Base-by-base conservation (phyloP, 2,113 vertebrate genomes). In the Chitala chitala region DNA sequence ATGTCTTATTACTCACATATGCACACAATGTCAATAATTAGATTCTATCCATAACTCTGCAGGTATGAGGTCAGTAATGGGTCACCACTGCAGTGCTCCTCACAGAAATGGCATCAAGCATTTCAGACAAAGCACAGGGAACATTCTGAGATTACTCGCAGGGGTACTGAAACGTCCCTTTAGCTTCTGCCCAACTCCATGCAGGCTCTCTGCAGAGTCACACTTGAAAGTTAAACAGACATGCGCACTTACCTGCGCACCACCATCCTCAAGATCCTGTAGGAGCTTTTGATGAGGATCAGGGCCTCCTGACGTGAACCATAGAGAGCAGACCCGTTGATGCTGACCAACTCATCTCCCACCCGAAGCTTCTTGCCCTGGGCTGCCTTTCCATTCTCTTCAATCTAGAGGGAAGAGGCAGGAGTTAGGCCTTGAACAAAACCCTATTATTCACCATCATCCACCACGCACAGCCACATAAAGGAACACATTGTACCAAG, bases 281-380 rank as follows among this genome's bases (percentile, higher is more conserved):
- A 97, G 61, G 97, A 99, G 38, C 97, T 95, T 82, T 99, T 99
- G 86, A 99, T 98, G 83, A 99, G 95, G 84, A 98, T 95, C 76
- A 99, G 93, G n/a, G 97, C 97, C 82, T 98, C 95, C 89, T 99
- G 96, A 12, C 97, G 88, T 64, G 95, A 98, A 82, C 96, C 97
- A 0, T 95, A 97, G n/a, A 98, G 87, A 0, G 92, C 90, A 0
- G 94, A 96, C 20, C 96, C 96, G 0, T 98, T 98, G 79, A 99
- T 98, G 88, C 95, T 98, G 79, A 98, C 93, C 84, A 98, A 89
- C 82, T 98, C 95, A 22, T 99, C 97, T 0, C 95, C 97, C 0
- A 95, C 92, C 72, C 89, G 91, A 86, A 99, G 91, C 90, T 92
- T 94, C 81, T 87, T 87, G 61, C 94, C 94, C 78, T 91, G 89